Conservation (phyloP, 2,888 invertebrate species). For the Melinopterus prodromus region DNA sequence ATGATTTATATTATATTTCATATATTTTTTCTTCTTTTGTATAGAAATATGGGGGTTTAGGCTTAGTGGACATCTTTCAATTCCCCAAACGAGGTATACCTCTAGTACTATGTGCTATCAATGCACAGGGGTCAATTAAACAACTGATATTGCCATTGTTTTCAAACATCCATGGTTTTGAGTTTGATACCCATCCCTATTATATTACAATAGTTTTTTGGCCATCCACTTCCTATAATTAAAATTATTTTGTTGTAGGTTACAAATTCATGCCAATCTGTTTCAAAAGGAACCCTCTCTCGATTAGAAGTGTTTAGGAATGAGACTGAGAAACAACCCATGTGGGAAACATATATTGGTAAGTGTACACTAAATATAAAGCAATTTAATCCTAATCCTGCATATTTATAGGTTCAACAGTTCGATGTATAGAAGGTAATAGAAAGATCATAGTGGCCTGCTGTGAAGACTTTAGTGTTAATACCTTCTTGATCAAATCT, state of each 20-base stretch:
- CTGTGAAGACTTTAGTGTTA: conserved; percentile 74
- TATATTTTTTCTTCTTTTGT: no score
- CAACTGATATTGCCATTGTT: no score
- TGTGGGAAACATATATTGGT: conserved; percentile 78
- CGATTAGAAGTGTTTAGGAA: conserved; percentile 67
- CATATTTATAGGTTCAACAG: conserved; percentile 63
- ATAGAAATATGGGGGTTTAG: no score
- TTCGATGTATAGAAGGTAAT: conserved; percentile 69
- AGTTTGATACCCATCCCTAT: no score
- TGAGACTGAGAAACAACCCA: conserved; percentile 66
- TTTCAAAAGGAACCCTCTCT: conserved; percentile 68
- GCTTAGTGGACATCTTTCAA: no score
- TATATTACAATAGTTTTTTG: no score
- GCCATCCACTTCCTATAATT: neutral
- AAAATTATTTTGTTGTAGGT: conserved; percentile 47
- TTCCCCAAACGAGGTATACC: no score
- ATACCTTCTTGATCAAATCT: conserved; percentile 66
- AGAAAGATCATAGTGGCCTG: conserved; percentile 68
- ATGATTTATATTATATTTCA: no score
- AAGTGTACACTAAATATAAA: conserved; percentile 28
- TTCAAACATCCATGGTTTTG: no score
- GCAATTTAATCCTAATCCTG: neutral
- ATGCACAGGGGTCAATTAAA: no score
- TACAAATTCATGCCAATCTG: conserved; percentile 59
- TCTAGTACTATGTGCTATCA: no score